These are phyloP conservation scores for Thunnus albacares DNA, from an alignment of 2,797 vertebrate genomes.

Conservation along the genomic window DNA sequence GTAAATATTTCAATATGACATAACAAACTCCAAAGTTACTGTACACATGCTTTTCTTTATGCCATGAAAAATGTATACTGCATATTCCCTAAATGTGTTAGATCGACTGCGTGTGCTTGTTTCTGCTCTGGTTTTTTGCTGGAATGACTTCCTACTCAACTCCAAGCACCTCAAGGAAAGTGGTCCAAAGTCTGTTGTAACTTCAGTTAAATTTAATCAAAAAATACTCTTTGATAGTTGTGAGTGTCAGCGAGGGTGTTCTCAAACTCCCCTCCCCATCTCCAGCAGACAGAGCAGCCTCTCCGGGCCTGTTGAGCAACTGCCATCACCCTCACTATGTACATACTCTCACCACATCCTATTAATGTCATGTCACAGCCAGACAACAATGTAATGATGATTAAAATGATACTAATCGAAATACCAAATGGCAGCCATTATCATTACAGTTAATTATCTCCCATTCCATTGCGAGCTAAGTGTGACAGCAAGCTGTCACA, in stretches of 20 bases:
- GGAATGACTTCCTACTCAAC: neutral
- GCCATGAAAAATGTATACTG: neutral
- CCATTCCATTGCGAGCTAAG: slow-evolving; percentile 31
- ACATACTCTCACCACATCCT: slow-evolving; percentile 59
- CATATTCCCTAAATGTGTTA: neutral
- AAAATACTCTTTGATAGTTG: neutral
- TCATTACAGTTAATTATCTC: slow-evolving; percentile 78
- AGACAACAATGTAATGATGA: slow-evolving; percentile 79
- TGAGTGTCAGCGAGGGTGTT: neutral
- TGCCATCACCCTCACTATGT: slow-evolving; percentile 10
- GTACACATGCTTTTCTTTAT: neutral
- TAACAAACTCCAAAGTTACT: neutral
- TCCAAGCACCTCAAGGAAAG: neutral
- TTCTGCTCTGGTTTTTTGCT: neutral
- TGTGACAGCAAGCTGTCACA: slow-evolving; percentile 54
- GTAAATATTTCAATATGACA: neutral
- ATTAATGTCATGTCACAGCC: slow-evolving; percentile 75
- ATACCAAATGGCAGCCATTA: slow-evolving; percentile 72
- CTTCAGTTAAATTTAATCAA: neutral
- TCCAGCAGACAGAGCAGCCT: slow-evolving; percentile 23
- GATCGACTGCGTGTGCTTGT: neutral
- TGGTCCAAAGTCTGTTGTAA: neutral
- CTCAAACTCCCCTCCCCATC: too few species aligned
- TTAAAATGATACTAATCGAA: slow-evolving; percentile 77
- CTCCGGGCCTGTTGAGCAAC: slow-evolving; percentile 11